Percentiles rank a stretch among this genome's conserved stretches.
Evolutionary conservation across 2,888 invertebrate genomes (phyloP).

Genomic region (Agrotis clavis): DNA sequence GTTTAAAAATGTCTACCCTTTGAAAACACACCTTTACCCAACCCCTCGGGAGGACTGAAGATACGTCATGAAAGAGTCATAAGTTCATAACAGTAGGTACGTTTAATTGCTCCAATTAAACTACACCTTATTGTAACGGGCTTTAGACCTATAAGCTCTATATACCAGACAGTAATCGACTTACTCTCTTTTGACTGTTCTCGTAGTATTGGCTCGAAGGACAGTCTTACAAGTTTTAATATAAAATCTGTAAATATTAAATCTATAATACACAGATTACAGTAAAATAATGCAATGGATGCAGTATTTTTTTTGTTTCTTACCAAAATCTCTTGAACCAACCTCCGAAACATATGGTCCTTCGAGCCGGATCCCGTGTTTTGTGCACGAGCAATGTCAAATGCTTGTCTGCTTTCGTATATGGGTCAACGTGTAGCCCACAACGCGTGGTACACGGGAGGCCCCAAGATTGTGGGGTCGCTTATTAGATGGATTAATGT

Average conservation of each 20-base stretch:
- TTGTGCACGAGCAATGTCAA: slow-evolving; percentile 48
- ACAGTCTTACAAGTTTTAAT: too few species aligned
- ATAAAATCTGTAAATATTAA: too few species aligned
- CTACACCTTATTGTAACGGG: slow-evolving; percentile 7
- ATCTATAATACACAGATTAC: too few species aligned
- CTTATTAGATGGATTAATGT: slow-evolving; percentile 63
- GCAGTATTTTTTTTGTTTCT: too few species aligned
- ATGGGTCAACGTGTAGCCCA: slow-evolving; percentile 62
- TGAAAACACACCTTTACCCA: slow-evolving; percentile 32
- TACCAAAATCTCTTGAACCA: too few species aligned
- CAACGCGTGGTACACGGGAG: slow-evolving; percentile 33
- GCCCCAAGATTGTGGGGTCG: slow-evolving; percentile 42
- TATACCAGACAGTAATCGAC: neutral
- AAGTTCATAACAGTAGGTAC: slow-evolving; percentile 19
- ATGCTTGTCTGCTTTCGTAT: slow-evolving; percentile 54
- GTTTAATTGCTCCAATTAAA: slow-evolving; percentile 39
- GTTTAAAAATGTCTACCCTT: neutral
- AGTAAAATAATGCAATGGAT: too few species aligned
- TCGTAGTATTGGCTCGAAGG: slow-evolving; percentile 28
- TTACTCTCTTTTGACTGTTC: too few species aligned
- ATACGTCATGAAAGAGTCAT: slow-evolving; percentile 20
- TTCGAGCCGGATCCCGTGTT: too few species aligned
- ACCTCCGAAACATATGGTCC: too few species aligned
- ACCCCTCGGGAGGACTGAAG: slow-evolving; percentile 14
- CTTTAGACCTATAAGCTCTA: slow-evolving; percentile 9